Conservation (phyloP, 2,113 vertebrate species). For the Tyto alba region DNA sequence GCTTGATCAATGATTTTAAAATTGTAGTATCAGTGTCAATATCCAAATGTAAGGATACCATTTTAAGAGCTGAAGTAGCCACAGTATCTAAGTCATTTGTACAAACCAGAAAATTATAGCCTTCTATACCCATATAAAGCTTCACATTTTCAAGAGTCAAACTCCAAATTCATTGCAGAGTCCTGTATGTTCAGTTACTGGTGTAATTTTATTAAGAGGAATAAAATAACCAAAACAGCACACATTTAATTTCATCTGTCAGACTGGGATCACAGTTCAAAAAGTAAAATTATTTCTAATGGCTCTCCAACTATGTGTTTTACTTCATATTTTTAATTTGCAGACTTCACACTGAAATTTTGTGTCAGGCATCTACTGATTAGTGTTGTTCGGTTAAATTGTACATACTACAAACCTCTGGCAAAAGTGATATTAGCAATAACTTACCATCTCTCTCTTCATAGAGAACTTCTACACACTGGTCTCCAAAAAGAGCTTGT, state of each 20-base stretch:
- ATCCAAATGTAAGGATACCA: neutral
- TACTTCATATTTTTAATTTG: neutral
- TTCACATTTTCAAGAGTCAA: neutral
- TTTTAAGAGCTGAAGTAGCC: neutral
- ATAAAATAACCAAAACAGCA: neutral
- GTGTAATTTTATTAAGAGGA: neutral
- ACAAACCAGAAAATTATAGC: neutral
- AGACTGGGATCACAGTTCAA: neutral
- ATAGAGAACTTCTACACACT: neutral
- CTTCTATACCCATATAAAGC: neutral
- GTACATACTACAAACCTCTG: neutral
- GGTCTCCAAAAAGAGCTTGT: neutral
- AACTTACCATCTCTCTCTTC: neutral
- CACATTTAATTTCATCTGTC: neutral
- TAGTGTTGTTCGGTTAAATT: neutral
- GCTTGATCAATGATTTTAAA: neutral
- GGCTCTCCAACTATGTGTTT: neutral
- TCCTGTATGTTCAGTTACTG: neutral
- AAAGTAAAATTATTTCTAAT: neutral
- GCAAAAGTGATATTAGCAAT: neutral
- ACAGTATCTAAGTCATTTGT: rapidly evolving
- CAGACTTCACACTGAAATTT: neutral
- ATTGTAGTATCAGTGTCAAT: neutral
- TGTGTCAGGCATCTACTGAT: neutral
- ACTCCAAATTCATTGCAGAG: neutral